Percentiles rank a stretch among this genome's conserved stretches.
These are phyloP conservation scores for Aphis craccivora DNA, from an alignment of 1,140 invertebrate species.

Conservation along the genomic window DNA sequence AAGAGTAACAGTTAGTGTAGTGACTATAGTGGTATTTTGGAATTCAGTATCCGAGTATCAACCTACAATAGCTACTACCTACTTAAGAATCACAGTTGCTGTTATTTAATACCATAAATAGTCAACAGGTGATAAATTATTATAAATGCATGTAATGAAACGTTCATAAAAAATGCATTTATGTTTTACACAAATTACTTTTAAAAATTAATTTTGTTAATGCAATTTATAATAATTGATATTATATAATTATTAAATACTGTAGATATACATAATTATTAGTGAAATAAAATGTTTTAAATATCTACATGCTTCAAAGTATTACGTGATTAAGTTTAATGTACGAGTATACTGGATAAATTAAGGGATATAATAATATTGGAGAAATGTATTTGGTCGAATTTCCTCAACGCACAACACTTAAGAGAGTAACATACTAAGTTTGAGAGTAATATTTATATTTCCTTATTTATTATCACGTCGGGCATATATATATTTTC, in stretches of 20 bases:
- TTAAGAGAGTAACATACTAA: neutral
- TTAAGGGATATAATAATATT: too few species aligned
- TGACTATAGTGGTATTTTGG: neutral
- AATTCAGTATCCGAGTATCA: neutral
- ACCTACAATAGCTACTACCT: neutral
- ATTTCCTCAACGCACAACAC: neutral
- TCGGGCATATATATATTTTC: too few species aligned
- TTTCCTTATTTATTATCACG: too few species aligned
- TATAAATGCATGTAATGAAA: neutral
- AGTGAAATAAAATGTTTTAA: neutral
- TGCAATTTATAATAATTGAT: neutral
- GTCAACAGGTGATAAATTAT: neutral
- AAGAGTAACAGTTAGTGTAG: neutral
- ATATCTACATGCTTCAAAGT: neutral
- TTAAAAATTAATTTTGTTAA: neutral
- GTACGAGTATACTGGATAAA: too few species aligned
- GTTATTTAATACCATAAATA: neutral
- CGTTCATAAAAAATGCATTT: neutral
- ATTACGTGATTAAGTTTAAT: neutral
- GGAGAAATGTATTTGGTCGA: fast-evolving
- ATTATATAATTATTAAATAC: neutral
- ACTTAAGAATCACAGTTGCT: neutral
- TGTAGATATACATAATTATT: neutral
- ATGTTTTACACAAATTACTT: neutral
- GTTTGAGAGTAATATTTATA: too few species aligned